Percentiles rank a stretch among this genome's conserved stretches.
These are phyloP conservation scores for Orthonevra nobilis DNA, from an alignment of 2,888 invertebrate genomes.

Conservation along the genomic window DNA sequence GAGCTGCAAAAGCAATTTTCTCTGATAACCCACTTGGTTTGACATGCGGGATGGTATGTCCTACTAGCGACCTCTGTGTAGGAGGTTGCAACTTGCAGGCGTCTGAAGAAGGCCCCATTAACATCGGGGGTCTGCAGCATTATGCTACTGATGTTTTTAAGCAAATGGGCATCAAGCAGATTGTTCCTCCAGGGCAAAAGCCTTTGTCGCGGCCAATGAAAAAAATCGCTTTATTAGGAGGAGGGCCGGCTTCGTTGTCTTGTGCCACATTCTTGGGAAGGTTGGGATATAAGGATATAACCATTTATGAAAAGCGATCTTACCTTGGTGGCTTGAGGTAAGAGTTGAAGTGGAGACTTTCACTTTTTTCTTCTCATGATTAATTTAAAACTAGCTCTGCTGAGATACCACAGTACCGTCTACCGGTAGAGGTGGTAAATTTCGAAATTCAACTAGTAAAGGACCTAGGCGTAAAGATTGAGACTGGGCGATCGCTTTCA, in stretches of 20 bases:
- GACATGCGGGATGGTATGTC: conserved; percentile 99
- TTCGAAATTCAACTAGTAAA: conserved; percentile 95
- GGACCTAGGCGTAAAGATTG: conserved; percentile 95
- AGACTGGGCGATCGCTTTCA: conserved; percentile 86
- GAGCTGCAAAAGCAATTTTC: conserved; percentile 96
- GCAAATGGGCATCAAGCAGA: conserved; percentile 95
- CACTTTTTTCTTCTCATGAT: no score
- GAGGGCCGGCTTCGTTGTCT: conserved; percentile 97
- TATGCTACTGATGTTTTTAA: conserved; percentile 98
- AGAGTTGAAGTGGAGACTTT: no score
- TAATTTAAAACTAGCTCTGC: conserved; percentile 84
- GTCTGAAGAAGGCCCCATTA: conserved; percentile 98
- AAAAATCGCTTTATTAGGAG: conserved; percentile 92
- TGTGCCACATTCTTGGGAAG: conserved; percentile 97
- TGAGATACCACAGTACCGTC: conserved; percentile 98
- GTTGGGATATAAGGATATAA: conserved; percentile 94
- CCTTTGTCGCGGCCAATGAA: conserved; percentile 80
- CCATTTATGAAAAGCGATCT: conserved; percentile 93
- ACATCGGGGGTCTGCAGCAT: conserved; percentile 98
- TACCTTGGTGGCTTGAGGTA: conserved; percentile 95
- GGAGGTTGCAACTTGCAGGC: conserved; percentile 98
- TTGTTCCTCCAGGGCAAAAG: conserved; percentile 86
- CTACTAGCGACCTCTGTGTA: conserved; percentile 98
- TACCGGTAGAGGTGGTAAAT: conserved; percentile 94
- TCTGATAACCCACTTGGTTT: conserved; percentile 98